Evolutionary conservation across 1,140 invertebrate genomes (phyloP).

Genomic region (Rhopalosiphum padi): DNA sequence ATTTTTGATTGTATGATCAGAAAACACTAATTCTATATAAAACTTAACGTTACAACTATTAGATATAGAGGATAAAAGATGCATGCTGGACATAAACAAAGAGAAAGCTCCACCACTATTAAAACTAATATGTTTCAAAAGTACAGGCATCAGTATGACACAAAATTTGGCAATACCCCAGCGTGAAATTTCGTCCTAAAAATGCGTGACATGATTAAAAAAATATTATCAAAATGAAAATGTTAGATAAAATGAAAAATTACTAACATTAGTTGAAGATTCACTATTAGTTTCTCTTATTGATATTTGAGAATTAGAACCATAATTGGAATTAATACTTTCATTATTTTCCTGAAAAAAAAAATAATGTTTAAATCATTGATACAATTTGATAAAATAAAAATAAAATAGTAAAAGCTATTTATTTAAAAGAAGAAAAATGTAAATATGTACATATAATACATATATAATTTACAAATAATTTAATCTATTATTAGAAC

Average conservation of each 20-base stretch:
- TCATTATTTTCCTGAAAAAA: conserved; percentile 18
- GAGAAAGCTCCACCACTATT: conserved; percentile 22
- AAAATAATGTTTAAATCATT: neutral
- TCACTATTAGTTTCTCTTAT: neutral
- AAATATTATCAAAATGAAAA: neutral
- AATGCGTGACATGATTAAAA: neutral
- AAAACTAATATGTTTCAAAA: conserved; percentile 23
- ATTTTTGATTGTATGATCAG: conserved; percentile 21
- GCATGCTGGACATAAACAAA: conserved; percentile 37
- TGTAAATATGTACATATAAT: neutral
- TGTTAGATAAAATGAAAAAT: neutral
- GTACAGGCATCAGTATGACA: conserved; percentile 11
- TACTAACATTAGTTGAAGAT: neutral
- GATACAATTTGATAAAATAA: neutral
- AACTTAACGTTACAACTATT: neutral
- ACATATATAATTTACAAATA: neutral
- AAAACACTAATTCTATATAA: conserved; percentile 29
- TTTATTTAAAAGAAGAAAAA: neutral
- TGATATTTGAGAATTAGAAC: conserved; percentile 22
- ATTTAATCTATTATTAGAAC: neutral
- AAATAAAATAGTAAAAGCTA: neutral
- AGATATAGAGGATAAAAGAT: conserved; percentile 30
- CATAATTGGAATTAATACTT: neutral
- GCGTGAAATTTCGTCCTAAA: conserved; percentile 30
- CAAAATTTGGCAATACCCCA: conserved; percentile 50